A percentile compares a stretch with the other conserved stretches of the same genome.
phyloP scores from a whole-genome alignment of 2,888 invertebrate species.

The Hirudinaria manillensis region DNA sequence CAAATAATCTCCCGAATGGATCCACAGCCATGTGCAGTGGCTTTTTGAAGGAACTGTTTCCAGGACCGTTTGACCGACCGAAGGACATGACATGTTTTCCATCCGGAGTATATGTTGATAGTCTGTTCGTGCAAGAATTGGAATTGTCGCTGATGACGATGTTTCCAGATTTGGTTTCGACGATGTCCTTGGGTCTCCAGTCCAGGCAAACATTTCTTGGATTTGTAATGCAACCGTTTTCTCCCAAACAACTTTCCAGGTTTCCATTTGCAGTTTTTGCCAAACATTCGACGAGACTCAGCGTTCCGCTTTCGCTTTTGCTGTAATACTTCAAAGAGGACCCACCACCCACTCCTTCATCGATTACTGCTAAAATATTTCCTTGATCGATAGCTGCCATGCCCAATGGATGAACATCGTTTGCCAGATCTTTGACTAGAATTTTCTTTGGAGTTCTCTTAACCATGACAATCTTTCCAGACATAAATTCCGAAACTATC shows the following conservation, averaged over 20 bases:
- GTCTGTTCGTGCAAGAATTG: conserved; percentile 20
- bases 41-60: conserved; percentile 18
- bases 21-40: conserved; percentile 35
- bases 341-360: background rate
- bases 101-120: conserved; percentile 34
- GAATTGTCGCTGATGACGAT: conserved; percentile 33
- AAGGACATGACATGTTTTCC: conserved; percentile 27
- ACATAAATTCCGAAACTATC: conserved; percentile 29
- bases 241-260: conserved; percentile 1
- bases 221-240: conserved; percentile 20
- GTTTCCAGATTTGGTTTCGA: conserved; percentile 34
- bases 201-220: conserved; percentile 28
- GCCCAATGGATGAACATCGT: conserved; percentile 26
- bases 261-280: background rate
- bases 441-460: conserved; percentile 9
- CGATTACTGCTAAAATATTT: conserved; percentile 15
- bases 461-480: conserved; percentile 13
- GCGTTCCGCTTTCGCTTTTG: background rate
- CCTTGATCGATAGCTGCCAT: conserved; percentile 19
- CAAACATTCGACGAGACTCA: conserved; percentile 9
- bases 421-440: conserved; percentile 11
- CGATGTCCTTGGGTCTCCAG: conserved; percentile 35
- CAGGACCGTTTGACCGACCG: conserved; percentile 27
- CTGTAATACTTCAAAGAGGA: conserved; percentile 7
- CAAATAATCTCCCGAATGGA: conserved; percentile 34